Conservation (phyloP, 2,888 invertebrate species). For the Caenorhabditis uteleia region DNA sequence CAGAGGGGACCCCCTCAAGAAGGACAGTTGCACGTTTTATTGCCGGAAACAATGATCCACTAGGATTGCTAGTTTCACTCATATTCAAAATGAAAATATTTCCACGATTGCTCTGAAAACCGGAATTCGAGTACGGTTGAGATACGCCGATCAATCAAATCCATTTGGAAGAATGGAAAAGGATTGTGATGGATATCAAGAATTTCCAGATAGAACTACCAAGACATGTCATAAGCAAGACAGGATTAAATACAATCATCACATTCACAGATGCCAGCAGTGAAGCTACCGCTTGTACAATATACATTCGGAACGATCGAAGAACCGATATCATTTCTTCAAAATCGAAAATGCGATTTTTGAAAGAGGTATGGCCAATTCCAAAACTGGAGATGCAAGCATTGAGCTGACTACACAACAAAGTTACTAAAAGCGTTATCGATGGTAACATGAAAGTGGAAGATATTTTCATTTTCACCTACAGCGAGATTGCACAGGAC, state of each 20-base stretch:
- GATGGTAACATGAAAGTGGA: too few species aligned
- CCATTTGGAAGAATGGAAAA: neutral
- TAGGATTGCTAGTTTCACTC: slow-evolving; percentile 58
- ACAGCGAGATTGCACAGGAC: too few species aligned
- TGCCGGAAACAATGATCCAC: slow-evolving; percentile 63
- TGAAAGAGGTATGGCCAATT: too few species aligned
- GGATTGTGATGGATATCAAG: neutral
- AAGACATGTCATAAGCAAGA: neutral
- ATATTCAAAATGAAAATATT: slow-evolving; percentile 56
- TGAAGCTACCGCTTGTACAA: neutral
- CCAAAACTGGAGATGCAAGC: too few species aligned
- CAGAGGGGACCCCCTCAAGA: too few species aligned
- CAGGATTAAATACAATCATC: neutral
- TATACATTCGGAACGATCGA: neutral
- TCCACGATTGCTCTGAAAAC: slow-evolving; percentile 62
- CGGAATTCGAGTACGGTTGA: too few species aligned
- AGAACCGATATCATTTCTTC: neutral
- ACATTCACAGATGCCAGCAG: neutral
- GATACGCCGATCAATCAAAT: slow-evolving; percentile 2
- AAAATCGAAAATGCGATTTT: too few species aligned
- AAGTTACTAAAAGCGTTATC: too few species aligned
- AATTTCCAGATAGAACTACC: neutral
- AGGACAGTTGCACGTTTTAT: too few species aligned
- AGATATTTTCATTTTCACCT: too few species aligned
- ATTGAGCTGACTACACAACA: too few species aligned